phyloP scores from a whole-genome alignment of 2,888 invertebrate species.

The Apomyelois bistriatella region DNA sequence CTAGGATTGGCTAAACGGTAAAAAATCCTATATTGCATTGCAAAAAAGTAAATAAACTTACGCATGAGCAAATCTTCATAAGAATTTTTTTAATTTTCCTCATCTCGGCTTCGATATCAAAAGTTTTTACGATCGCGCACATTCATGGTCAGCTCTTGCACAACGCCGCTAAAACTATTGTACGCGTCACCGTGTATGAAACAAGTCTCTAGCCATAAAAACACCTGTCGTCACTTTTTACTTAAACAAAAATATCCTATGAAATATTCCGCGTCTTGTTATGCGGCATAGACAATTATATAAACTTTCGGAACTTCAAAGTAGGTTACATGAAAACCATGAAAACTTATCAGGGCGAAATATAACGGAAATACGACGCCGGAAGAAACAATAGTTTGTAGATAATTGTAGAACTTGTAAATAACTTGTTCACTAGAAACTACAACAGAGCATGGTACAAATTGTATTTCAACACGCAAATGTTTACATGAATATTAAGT shows the following conservation, averaged over 20 bases:
- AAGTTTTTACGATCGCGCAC: slow-evolving; percentile 15
- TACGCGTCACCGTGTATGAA: slow-evolving; percentile 34
- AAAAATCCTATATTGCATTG: background rate
- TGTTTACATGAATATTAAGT: slow-evolving; percentile 1
- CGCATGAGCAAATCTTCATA: slow-evolving; percentile 40
- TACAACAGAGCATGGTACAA: background rate
- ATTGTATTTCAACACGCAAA: slow-evolving; percentile 1
- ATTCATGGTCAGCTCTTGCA: slow-evolving; percentile 47
- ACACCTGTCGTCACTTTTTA: slow-evolving; percentile 26
- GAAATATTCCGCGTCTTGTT: slow-evolving; percentile 51
- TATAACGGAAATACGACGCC: slow-evolving; percentile 2
- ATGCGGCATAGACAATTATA: slow-evolving; percentile 30
- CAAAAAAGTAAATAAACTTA: slow-evolving; percentile 17
- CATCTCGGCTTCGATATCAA: slow-evolving; percentile 30
- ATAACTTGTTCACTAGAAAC: background rate
- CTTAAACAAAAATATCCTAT: slow-evolving; percentile 11
- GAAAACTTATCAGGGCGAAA: background rate
- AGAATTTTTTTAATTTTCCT: slow-evolving; percentile 46
- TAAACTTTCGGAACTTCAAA: slow-evolving; percentile 35
- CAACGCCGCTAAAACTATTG: slow-evolving; percentile 29
- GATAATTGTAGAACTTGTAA: slow-evolving; percentile 2
- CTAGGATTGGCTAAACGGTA: background rate
- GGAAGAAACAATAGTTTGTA: slow-evolving; percentile 1
- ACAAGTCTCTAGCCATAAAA: slow-evolving; percentile 29
- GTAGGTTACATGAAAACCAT: slow-evolving; percentile 25